These are phyloP conservation scores for Cassiopea xamachana DNA, from an alignment of 30 jellyfish, hydroid and myxozoan genomes.

Conservation along the genomic window DNA sequence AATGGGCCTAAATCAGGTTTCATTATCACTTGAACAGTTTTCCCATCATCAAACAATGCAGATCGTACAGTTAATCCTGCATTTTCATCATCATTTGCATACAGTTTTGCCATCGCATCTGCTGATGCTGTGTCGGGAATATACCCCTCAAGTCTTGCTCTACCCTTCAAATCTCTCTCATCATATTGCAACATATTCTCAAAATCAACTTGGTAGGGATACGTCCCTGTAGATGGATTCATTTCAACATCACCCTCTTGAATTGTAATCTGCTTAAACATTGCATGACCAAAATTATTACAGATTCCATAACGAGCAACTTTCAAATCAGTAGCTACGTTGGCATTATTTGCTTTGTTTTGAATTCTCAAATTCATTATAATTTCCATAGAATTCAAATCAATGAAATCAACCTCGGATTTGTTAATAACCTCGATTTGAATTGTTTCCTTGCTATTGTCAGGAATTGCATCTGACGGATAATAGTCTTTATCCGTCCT, in stretches of 20 bases:
- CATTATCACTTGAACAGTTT: background rate
- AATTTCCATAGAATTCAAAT: background rate
- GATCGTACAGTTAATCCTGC: background rate
- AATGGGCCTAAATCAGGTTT: background rate
- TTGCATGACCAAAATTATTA: background rate
- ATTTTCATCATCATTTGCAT: background rate
- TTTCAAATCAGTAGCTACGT: too few relatives aligned
- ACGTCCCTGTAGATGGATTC: background rate
- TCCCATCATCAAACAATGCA: background rate
- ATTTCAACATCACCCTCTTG: constrained; percentile 6
- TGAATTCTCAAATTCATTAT: background rate
- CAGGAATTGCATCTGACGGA: constrained; percentile 9
- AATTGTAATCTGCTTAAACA: background rate
- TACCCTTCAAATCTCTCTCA: constrained; percentile 12
- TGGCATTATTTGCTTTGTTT: too few relatives aligned
- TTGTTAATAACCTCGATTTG: background rate
- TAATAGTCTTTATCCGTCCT: background rate
- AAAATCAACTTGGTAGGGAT: constrained; percentile 1
- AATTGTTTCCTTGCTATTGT: constrained; percentile 6
- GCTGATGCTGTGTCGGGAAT: background rate
- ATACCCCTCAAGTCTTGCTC: background rate
- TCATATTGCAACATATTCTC: background rate
- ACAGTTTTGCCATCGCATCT: background rate
- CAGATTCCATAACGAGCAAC: background rate
- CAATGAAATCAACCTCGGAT: background rate